Base-by-base conservation (phyloP, 2,888 invertebrate species). In the Argynnis bischoffii region DNA sequence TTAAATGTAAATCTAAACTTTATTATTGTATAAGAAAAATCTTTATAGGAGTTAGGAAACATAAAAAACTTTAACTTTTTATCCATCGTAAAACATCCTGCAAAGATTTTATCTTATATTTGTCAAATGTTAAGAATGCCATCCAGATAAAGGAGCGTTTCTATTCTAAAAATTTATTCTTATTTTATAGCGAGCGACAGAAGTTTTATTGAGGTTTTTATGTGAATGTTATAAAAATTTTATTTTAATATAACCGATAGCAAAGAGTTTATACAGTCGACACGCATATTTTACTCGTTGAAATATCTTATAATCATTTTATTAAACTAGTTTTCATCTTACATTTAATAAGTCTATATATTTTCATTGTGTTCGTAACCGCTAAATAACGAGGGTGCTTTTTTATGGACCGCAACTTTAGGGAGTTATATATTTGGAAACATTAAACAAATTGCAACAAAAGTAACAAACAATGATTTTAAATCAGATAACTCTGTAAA, bases 181-280 rank as follows among this genome's bases (percentile, higher is more conserved):
- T 67, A 51, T 69, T 69, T 69, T 69, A 69, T 67, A 67, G 69
- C 60, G 67, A 60, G 54, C 55, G 50, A 64, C 67, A 69, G 47
- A 55, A 67, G 51, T 69, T 69, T 69, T 69, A 67, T 67, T 60
- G 64, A 59, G 18, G 64, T 69, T 69, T 69, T 69, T 69, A 69
- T 67, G 67, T 47, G 48, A 60, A 46, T 64, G 59, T 55, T 63
- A 21, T 69, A 67, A 67, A 64, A 46, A 60, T 60, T 59, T 59
- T 67, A 55, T 69, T 66, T 67, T 60, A 69, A 67, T 67, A 69
- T 69, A 51, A 48, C 31, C 47, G 31, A 60, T 66, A 57, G 57
- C 41, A n/a, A 61, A 41, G 21, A 18, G 11, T 61, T 31, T 51
- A 18, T 51, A 11, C 35, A 41, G 35, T 8, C 6, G 18, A 18